These are phyloP conservation scores for Prolemur simus DNA, from an alignment of 2,113 vertebrate genomes.

Conservation along the genomic window DNA sequence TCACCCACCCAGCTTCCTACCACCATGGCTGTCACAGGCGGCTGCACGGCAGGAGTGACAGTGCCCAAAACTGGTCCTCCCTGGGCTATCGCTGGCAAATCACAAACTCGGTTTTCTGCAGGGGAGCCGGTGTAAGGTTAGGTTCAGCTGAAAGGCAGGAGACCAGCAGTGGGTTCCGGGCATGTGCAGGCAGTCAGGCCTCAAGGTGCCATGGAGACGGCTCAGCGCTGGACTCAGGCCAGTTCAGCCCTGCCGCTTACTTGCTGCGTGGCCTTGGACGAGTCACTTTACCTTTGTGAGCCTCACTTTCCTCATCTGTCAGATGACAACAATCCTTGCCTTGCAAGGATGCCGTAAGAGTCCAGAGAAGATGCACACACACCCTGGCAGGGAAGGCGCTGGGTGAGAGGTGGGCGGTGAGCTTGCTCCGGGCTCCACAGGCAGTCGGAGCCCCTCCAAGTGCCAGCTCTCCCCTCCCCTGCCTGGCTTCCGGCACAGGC, in stretches of 20 bases:
- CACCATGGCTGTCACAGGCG: not conserved
- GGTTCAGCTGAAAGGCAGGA: not conserved
- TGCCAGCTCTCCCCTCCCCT: not conserved
- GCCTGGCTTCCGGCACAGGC: constrained; percentile 18
- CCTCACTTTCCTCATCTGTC: not conserved
- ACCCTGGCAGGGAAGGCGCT: not conserved
- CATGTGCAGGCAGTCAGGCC: not conserved
- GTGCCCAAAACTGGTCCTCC: not conserved
- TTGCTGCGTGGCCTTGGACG: not conserved
- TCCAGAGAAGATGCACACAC: not conserved
- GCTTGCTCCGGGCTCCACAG: not conserved
- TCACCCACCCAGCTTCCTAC: not conserved
- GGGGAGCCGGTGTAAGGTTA: not conserved
- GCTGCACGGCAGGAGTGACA: not conserved
- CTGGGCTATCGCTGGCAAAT: fast-evolving
- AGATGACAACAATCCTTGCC: not conserved
- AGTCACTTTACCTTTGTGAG: not conserved
- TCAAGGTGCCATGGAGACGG: not conserved
- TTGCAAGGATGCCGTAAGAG: not conserved
- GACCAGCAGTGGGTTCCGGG: not conserved
- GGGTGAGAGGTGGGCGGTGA: not conserved
- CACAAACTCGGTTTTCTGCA: not conserved
- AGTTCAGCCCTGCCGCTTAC: fast-evolving
- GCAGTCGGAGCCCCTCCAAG: not conserved
- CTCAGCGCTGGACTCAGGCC: not conserved